phyloP scores from a whole-genome alignment of 2,888 invertebrate species.

The Drosophila neotestacea region DNA sequence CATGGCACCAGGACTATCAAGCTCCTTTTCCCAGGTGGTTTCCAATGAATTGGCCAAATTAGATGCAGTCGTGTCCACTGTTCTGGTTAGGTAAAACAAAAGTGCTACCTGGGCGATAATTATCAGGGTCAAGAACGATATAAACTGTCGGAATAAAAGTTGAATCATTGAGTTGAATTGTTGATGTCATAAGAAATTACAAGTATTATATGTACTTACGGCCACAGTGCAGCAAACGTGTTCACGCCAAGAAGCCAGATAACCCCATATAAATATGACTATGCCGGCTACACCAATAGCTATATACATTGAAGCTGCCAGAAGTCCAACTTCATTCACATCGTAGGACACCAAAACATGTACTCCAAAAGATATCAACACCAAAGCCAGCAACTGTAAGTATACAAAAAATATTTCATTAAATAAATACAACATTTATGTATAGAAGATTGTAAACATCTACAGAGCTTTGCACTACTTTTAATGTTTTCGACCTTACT shows the following conservation, averaged over 20 bases:
- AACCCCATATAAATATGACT: conserved; percentile 93
- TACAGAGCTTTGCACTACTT: conserved; percentile 20
- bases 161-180: not conserved
- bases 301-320: conserved; percentile 63
- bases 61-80: conserved; percentile 51
- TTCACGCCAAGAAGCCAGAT: conserved; percentile 94
- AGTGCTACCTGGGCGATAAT: conserved; percentile 66
- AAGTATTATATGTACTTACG: conserved; percentile 87
- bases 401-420: not conserved
- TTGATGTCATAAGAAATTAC: conserved; percentile 28
- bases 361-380: conserved; percentile 77
- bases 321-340: conserved; percentile 57
- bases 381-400: conserved; percentile 74
- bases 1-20: conserved; percentile 79
- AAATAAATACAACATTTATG: not conserved
- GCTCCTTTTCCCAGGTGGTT: conserved; percentile 85
- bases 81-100: conserved; percentile 51
- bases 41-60: conserved; percentile 77
- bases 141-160: conserved; percentile 85
- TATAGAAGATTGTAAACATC: conserved; percentile 7
- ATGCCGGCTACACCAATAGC: conserved; percentile 66
- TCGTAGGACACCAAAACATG: conserved; percentile 70
- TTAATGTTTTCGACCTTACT: conserved; percentile 41
- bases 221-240: conserved; percentile 94
- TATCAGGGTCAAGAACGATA: conserved; percentile 66